Base-by-base conservation (phyloP, 2,113 vertebrate genomes). In the Clinocottus analis region DNA sequence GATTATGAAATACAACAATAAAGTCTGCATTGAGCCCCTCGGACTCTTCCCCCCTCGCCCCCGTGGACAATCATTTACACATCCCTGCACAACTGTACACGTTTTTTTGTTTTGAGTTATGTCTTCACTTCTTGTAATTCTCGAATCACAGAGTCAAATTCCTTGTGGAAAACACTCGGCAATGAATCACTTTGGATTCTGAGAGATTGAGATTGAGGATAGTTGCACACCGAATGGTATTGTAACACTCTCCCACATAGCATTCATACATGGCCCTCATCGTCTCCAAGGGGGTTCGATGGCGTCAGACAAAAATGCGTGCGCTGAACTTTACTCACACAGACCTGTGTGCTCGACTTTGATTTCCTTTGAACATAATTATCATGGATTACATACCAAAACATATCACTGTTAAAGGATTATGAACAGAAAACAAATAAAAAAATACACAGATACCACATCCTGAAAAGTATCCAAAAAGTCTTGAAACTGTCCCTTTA, bases 401-500 rank as follows among this genome's bases (percentile, higher is more conserved):
- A 64, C 19, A 23, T 3, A 13, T 1, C 4, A 41, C 21, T 19
- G 43, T 49, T 55, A 2, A 14, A 60, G 10, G 10, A n/a, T 43
- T 21, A 25, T 39, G 31, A 7, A 16, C 13, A 53, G 16, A 37
- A 21, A 31, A 21, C 10, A 41, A 45, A 7, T 8, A 29, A 17
- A 21, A 29, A n/a, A n/a, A n/a, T n/a, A 41, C 31, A 33, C 16
- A n/a, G 2, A 47, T 12, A 17, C n/a, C 41, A 27, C 29, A 19
- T 21, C 4, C 16, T 16, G 19, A 43, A 19, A 33, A 10, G 25
- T 8, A 60, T 1, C 19, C 31, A 21, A n/a, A 25, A 25, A 3
- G 10, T 65, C 45, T 29, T 31, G 19, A 21, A 6, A 2, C 21
- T 79, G 74, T 74, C 58, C 31, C 84, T 85, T 89, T 87, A 87